Base-by-base conservation (phyloP, 1,140 invertebrate species). In the Notospermus geniculatus region DNA sequence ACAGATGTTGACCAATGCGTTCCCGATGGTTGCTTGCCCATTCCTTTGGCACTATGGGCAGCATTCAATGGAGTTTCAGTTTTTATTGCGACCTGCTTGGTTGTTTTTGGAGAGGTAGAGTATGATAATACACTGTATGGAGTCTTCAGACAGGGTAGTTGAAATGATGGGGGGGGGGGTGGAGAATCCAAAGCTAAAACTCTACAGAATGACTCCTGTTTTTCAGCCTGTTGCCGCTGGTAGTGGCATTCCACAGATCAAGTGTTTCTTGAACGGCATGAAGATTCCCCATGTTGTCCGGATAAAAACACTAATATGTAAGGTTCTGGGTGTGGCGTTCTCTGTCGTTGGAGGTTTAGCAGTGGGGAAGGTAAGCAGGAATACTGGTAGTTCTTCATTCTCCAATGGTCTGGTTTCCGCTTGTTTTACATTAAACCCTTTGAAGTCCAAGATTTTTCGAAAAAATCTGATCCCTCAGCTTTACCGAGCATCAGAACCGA, bases 221-320 rank as follows among this genome's bases (percentile, higher is more conserved):
- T 55, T 27, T 55, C 67, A 90, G 86, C 95, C 95, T 22, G 88
- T 93, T 25, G 95, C 97, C 52, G 90, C 90, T 43, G 97, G 97
- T 9, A 97, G 93, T 85, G 97, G 97, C 27, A 98, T 99, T 72
- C 96, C 97, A 1, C 93, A 97, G 82, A 94, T 99, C 0, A 99
- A 99, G 85, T 98, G 95, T 82, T 99, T 97, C 79, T 83, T 99
- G n/a, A 99, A 99, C 83, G 97, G 97, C 11, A 88, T 99, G 0
- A 97, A 98, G 54, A 75, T 82, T 13, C 78, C 77, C 13, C 67
- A 71, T 45, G 80, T 82, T 30, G 75, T 82, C 7, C 64, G 95
- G 46, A 88, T 99, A 54, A 97, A 96, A 80, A 99, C 97, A 0
- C 80, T 99, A 22, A 67, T 93, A 17, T 89, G 93, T 1, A 99